Evolutionary conservation across 2,797 vertebrate species (phyloP).

Genomic region (Pteropus rufus): DNA sequence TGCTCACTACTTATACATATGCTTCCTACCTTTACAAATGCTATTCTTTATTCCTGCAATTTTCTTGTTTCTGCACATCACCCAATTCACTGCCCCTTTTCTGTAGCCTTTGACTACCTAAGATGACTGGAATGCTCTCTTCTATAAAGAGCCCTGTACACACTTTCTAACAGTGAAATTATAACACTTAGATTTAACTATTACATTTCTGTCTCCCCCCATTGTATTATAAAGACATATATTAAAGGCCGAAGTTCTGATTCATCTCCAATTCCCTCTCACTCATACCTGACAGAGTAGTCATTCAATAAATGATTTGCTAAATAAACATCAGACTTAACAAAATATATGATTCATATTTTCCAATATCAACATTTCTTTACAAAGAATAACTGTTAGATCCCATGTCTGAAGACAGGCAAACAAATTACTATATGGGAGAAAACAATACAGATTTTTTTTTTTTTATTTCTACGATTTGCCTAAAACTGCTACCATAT

Average conservation of each 20-base stretch:
- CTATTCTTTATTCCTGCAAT: neutral
- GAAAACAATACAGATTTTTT: slow-evolving; percentile 16
- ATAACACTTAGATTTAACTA: neutral
- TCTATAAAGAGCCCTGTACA: neutral
- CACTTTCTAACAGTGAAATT: neutral
- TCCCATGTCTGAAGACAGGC: neutral
- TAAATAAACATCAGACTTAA: slow-evolving; percentile 32
- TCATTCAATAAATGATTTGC: slow-evolving; percentile 21
- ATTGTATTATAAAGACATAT: neutral
- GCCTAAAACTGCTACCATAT: neutral
- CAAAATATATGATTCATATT: neutral
- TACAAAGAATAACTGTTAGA: neutral
- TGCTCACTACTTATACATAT: neutral
- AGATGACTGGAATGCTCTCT: neutral
- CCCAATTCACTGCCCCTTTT: neutral
- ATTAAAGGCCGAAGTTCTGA: neutral
- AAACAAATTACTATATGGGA: neutral
- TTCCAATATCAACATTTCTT: neutral
- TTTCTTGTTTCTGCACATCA: neutral
- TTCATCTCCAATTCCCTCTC: slow-evolving; percentile 1
- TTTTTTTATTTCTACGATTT: neutral
- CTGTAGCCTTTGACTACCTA: neutral
- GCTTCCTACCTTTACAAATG: neutral
- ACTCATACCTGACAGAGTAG: neutral
- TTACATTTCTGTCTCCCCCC: neutral